Percentiles rank a stretch among this genome's conserved stretches.
Evolutionary conservation across 1,140 invertebrate genomes (phyloP).

Genomic region (Hirudo medicinalis): DNA sequence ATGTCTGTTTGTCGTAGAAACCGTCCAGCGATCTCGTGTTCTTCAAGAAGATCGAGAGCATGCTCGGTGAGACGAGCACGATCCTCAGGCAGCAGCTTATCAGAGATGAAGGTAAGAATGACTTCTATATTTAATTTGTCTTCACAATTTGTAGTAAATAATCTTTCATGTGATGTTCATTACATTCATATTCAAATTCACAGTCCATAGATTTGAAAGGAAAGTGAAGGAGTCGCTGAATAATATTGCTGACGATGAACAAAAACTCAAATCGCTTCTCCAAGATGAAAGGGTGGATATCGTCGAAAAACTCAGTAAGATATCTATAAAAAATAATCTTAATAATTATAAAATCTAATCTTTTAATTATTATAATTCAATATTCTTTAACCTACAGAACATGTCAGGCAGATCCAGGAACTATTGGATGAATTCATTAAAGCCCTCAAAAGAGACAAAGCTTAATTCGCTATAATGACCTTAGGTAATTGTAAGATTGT

Average conservation of each 20-base stretch:
- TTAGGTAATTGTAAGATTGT: too few species aligned
- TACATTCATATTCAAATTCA: background rate
- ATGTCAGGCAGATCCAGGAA: conserved; percentile 91
- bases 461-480: background rate
- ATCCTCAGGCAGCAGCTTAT: conserved; percentile 90
- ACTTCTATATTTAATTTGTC: background rate
- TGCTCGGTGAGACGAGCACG: conserved; percentile 83
- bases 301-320: conserved; percentile 63
- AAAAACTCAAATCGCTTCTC: conserved; percentile 67
- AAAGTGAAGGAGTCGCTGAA: conserved; percentile 92
- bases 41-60: conserved; percentile 91
- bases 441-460: conserved; percentile 38
- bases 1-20: conserved; percentile 33
- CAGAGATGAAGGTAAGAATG: conserved; percentile 51
- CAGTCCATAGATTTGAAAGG: conserved; percentile 60
- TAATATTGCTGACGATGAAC: conserved; percentile 76
- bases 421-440: conserved; percentile 92
- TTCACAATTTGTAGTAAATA: background rate
- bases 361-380: conserved; percentile 6
- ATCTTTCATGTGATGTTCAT: background rate
- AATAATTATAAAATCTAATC: too few species aligned
- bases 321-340: background rate
- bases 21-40: conserved; percentile 90
- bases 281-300: conserved; percentile 80
- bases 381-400: conserved; percentile 56